Percentiles rank a stretch among this genome's conserved stretches.
Conservation (phyloP, 2,113 vertebrate genomes). For the Arothron firmamentum region DNA sequence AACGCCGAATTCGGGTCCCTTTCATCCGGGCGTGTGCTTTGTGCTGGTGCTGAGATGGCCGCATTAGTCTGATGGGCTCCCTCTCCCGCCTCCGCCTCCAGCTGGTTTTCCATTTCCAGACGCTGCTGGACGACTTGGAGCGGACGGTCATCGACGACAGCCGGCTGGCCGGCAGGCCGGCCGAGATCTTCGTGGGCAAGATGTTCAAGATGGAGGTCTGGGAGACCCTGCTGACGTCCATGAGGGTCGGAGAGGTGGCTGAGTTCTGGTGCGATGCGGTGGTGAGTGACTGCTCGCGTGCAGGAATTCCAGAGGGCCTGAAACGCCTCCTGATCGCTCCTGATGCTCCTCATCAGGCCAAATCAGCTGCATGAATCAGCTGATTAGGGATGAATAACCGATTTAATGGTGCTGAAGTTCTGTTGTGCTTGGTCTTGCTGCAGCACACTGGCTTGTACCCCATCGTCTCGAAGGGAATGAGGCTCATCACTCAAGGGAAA, state of each 20-base stretch:
- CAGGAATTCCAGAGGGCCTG: not conserved
- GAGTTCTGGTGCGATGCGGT: slow-evolving; percentile 85
- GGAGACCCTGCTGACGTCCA: slow-evolving; percentile 83
- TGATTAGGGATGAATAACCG: not conserved
- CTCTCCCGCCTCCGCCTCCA: slow-evolving; percentile 36
- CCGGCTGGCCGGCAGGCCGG: slow-evolving; percentile 72
- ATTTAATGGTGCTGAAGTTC: not conserved
- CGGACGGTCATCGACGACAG: slow-evolving; percentile 83
- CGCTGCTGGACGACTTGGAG: slow-evolving; percentile 82
- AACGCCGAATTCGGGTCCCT: not conserved
- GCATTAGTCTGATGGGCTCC: slow-evolving; percentile 1
- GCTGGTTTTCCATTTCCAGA: slow-evolving; percentile 88
- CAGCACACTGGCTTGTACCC: slow-evolving; percentile 88
- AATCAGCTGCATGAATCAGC: slow-evolving; percentile 34
- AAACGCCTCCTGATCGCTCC: slow-evolving; percentile 37
- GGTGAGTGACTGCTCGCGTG: slow-evolving; percentile 69
- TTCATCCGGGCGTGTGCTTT: not conserved
- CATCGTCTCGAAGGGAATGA: slow-evolving; percentile 83
- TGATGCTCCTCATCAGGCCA: slow-evolving; percentile 42
- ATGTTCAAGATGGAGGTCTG: slow-evolving; percentile 90
- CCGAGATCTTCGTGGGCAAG: slow-evolving; percentile 85
- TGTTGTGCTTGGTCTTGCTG: slow-evolving; percentile 7
- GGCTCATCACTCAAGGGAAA: slow-evolving; percentile 79
- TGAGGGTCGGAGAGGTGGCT: slow-evolving; percentile 83
- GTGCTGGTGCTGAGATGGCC: not conserved